Percentiles rank a stretch among this genome's conserved stretches.
These are phyloP conservation scores for Enoplosus armatus DNA, from an alignment of 2,797 vertebrate genomes.

Conservation along the genomic window DNA sequence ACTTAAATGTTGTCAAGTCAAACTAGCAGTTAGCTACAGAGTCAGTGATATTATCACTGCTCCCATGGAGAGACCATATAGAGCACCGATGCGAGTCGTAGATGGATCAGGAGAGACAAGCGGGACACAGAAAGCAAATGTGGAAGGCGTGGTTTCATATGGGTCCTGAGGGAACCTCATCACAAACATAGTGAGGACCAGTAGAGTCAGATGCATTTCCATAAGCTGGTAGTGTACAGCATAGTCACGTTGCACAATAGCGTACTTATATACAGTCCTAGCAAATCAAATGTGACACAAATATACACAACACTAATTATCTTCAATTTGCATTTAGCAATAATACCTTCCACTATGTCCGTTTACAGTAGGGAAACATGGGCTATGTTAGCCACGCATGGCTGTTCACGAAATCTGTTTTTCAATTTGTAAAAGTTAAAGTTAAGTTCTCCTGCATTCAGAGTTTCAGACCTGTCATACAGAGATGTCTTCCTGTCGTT, in stretches of 20 bases:
- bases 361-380: neutral
- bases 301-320: neutral
- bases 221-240: neutral
- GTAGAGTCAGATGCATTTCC: neutral
- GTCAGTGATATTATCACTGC: neutral
- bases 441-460: too few species aligned
- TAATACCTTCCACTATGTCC: neutral
- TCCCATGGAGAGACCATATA: neutral
- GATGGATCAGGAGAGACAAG: constrained; percentile 4
- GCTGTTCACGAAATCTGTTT: too few species aligned
- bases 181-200: constrained; percentile 7
- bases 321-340: neutral
- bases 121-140: constrained; percentile 6
- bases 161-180: neutral
- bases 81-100: neutral
- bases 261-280: neutral
- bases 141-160: neutral
- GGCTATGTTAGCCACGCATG: too few species aligned
- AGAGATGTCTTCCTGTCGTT: too few species aligned
- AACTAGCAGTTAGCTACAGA: neutral
- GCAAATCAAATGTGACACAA: neutral
- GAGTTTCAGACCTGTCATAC: too few species aligned
- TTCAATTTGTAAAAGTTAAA: too few species aligned
- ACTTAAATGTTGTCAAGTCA: neutral
- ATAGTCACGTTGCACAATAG: neutral